Base-by-base conservation (phyloP, 1,140 invertebrate species). In the Ips typographus region DNA sequence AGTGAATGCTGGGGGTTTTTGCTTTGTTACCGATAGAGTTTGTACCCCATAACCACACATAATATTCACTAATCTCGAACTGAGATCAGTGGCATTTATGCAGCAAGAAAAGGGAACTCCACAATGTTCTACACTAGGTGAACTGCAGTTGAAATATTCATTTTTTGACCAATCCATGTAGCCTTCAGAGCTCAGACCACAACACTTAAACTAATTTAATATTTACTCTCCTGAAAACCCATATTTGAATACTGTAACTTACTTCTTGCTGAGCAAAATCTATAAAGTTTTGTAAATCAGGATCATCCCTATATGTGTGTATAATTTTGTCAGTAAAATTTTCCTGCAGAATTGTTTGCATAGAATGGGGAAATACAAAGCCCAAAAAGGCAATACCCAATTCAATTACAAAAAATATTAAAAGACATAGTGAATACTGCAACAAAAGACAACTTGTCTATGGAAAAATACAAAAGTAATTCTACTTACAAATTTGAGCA, bases 151-250 rank as follows among this genome's bases (percentile, higher is more conserved):
- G 79, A 96, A 98, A 82, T 98, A 98, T 76, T 94, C 92, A 82
- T 97, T 97, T 82, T 94, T 93, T 0, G 90, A 88, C 95, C 94
- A 98, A 82, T 96, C 94, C 83, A 92, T 89, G 80, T 94, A 96
- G 5, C 94, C 94, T 74, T 91, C 90, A 70, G 93, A 91, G 57
- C 91, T 94, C 1, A 98, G 82, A 4, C 95, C 94, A 80, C 94
- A 98, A 78, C 95, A 98, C 73, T 90, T 87, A 77, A 96, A 95
- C 91, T 94, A 78, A 47, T 85, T 84, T 7, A 52, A 4, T 40
- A 2, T 8, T 64, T 22, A 64, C 53, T 64, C 2, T 39, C 8
- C 8, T n/a, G 40, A 52, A 36, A 2, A 64, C 39, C 6, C 41
- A 40, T 52, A 36, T 44, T 61, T 61, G 3, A 61, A 61, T 47